Evolutionary conservation across 2,888 invertebrate genomes (phyloP), one percentile per base, ranked within the genome.

Genomic region (Archips crataeganus): DNA sequence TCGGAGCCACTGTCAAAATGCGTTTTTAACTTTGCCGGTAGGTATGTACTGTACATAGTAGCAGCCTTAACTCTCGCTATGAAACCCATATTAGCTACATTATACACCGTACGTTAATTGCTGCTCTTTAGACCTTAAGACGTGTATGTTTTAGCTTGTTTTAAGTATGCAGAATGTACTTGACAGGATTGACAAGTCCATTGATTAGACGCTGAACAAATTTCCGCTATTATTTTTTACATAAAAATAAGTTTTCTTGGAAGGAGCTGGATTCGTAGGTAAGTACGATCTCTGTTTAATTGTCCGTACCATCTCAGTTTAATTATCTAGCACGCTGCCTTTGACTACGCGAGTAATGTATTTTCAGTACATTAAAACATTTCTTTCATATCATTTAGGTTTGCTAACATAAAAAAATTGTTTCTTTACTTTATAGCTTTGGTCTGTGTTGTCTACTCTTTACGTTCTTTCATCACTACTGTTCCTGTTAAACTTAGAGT

Each of bases 331-430:
- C 6, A 13, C 15, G 54, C n/a, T 49, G 49, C 49, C n/a, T 32
- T 57, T 57, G 57, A 32, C 11, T 32, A 11, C 32, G 32, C 32
- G 11, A 32, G 57, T 57, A 32, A 57, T 57, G n/a, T 57, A 57
- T 57, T 57, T 57, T 57, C 57, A 57, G 57, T 57, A 11, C 57
- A 57, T 57, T 32, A 32, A 57, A 57, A 57, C 57, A 32, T 57
- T 32, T 11, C 32, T 15, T 54, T 54, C 54, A 54, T 54, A 32
- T 54, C 51, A 23, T 54, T 54, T 57, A 57, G 1, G 32, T 32
- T 57, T 57, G 5, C 11, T 11, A 57, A 57, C 57, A 32, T 54
- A 54, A 51, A 39, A 54, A 57, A 32, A 11, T 10, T 11, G 32
- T 57, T 57, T 57, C 23, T 32, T n/a, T 32, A 57, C 6, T 57